Base-by-base conservation (phyloP, 2,797 vertebrate genomes). In the Garrulus glandarius region DNA sequence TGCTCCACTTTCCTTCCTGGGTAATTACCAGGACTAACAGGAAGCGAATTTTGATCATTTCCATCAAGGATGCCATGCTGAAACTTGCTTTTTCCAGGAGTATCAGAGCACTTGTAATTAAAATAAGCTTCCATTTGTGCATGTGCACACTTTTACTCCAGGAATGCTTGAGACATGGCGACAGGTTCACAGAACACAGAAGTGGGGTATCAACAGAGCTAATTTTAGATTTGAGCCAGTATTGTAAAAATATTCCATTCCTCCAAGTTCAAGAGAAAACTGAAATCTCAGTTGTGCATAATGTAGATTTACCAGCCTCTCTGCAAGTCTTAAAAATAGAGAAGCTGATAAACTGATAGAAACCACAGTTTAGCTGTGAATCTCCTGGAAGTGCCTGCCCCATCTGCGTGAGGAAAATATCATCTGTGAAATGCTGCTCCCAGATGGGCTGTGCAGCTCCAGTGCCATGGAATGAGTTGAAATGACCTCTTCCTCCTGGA, bases 11-110 rank as follows among this genome's bases (percentile, higher is more conserved):
- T 77, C 39, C 75, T 95, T 89, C 76, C 68, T 75, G 89, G 36
- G 72, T 91, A 94, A 92, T 87, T 87, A 71, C 64, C 68, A 57
- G 68, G 71, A 80, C 87, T 88, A 92, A 88, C 55, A 92, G 69
- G 80, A 86, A 83, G 80, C 16, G 1, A 84, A 82, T 76, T 92
- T 86, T 82, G 59, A 92, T 88, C 44, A 56, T 84, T 92, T 93
- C 87, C 63, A 9, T 87, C 84, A 87, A 74, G 80, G 53, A 65
- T 87, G 36, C 37, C 61, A 12, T 57, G 65, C 64, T 75, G 76
- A 75, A 95, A 94, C 82, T 92, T 91, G 84, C 49, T 87, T 92
- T 80, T 80, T 63, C 53, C 71, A 64, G 75, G 60, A 94, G 30
- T 27, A 87, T 83, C 36, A 64, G 34, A 46, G n/a, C 32, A 29